phyloP scores from a whole-genome alignment of 1,140 invertebrate species.

The Portunus trituberculatus region DNA sequence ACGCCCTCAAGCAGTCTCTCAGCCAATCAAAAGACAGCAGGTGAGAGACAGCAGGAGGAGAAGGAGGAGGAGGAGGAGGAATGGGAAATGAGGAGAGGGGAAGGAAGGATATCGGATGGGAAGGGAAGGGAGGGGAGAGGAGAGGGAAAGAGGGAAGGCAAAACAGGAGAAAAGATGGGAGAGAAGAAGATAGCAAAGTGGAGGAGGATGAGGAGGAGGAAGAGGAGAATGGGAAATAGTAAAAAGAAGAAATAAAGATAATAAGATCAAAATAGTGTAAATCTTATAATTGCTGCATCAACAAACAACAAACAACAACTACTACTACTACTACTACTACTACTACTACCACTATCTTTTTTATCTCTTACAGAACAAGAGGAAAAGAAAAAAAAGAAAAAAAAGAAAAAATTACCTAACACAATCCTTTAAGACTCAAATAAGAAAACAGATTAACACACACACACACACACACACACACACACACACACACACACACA shows the following conservation, averaged over 20 bases:
- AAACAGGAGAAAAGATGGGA: neutral
- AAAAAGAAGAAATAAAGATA: neutral
- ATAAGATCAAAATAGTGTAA: too few relatives aligned
- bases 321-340: too few relatives aligned
- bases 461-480: slow-evolving; percentile 1
- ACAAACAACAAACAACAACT: too few relatives aligned
- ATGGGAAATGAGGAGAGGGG: neutral
- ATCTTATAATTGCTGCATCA: too few relatives aligned
- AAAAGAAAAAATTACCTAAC: neutral
- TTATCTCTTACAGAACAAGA: too few relatives aligned
- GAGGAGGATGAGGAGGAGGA: neutral
- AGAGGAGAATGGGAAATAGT: neutral
- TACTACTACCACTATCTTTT: too few relatives aligned
- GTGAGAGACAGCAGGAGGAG: neutral
- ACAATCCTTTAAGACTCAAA: neutral
- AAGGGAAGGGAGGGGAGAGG: neutral
- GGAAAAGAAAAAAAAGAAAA: too few relatives aligned
- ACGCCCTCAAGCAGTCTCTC: neutral
- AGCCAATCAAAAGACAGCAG: neutral
- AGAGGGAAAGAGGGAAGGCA: neutral
- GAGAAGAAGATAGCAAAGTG: neutral
- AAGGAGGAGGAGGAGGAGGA: neutral
- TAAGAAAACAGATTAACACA: neutral
- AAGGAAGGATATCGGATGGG: neutral
- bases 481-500: neutral